Base-by-base conservation (phyloP, 2,797 vertebrate species). In the Pangasius larnaudii region DNA sequence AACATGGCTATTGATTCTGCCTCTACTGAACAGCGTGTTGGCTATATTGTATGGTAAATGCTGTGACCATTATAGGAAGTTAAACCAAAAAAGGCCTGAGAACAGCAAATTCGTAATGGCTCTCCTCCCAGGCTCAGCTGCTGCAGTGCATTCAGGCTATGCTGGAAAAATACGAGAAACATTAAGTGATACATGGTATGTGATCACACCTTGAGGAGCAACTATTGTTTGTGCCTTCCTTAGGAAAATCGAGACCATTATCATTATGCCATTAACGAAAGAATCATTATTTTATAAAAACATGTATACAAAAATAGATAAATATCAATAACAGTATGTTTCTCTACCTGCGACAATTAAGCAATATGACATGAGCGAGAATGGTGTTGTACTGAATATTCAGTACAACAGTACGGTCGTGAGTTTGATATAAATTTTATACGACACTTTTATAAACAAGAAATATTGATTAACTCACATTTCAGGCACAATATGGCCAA, bases 1-100 rank as follows among this genome's bases (percentile, higher is more conserved):
- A 83, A 85, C 81, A 80, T 90, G 85, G 85, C 87, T 93, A 95
- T 95, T 92, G 94, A 96, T 95, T 95, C 91, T 88, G 92, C 92
- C 91, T 92, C 90, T 91, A 92, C 93, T 94, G 93, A 93, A 90
- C 90, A 92, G 90, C 92, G 90, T 93, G 91, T 89, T 86, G 93
- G 92, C 87, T 85, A 89, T 86, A 56, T 86, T 79, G 46, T 88
- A 72, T 65, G 80, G 59, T 90, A 77, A 85, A 84, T 86, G 84
- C 78, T 88, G 84, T 86, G 42, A 9, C 79, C 16, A 56, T 82
- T 75, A 75, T 82, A 88, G 77, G 56, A 74, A 39, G 53, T 85
- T 63, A 91, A 89, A 93, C 85, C 85, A 77, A 79, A 91, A 75
- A 91, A 42, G 84, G 33, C 56, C 53, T 0, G 5, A 89, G 81